Evolutionary conservation across 1,140 invertebrate species (phyloP).

Genomic region (Cepaea nemoralis): DNA sequence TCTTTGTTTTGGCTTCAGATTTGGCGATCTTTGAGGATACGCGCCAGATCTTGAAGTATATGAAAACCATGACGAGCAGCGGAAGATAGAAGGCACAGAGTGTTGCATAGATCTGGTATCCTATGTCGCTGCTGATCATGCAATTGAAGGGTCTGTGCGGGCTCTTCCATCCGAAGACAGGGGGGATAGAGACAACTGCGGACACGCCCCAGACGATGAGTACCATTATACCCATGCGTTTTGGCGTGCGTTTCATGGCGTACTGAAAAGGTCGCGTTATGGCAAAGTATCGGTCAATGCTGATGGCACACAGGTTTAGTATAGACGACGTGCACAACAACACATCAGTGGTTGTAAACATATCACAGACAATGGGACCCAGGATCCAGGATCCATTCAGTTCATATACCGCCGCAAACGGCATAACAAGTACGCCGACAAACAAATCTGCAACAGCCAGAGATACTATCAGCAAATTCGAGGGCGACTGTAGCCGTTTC

Average conservation of each 20-base stretch:
- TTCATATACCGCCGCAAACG: slow-evolving; percentile 75
- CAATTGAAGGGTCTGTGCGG: slow-evolving; percentile 74
- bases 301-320: slow-evolving; percentile 75
- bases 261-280: slow-evolving; percentile 75
- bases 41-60: slow-evolving; percentile 90
- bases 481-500: slow-evolving; percentile 74
- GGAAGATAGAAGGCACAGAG: slow-evolving; percentile 93
- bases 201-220: slow-evolving; percentile 72
- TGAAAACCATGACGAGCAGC: slow-evolving; percentile 88
- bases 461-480: slow-evolving; percentile 82
- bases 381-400: slow-evolving; percentile 70
- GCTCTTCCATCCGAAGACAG: slow-evolving; percentile 71
- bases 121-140: slow-evolving; percentile 92
- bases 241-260: slow-evolving; percentile 72
- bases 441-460: slow-evolving; percentile 81
- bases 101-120: slow-evolving; percentile 80
- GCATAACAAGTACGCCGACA: slow-evolving; percentile 81
- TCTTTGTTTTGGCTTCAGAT: slow-evolving; percentile 65
- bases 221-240: slow-evolving; percentile 72
- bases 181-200: slow-evolving; percentile 73
- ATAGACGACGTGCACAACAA: slow-evolving; percentile 75
- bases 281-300: slow-evolving; percentile 75
- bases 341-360: slow-evolving; percentile 75
- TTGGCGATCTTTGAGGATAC: slow-evolving; percentile 72
- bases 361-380: slow-evolving; percentile 72